These are phyloP conservation scores for Gavialis gangeticus DNA, from an alignment of 2,113 vertebrate species.

Conservation along the genomic window DNA sequence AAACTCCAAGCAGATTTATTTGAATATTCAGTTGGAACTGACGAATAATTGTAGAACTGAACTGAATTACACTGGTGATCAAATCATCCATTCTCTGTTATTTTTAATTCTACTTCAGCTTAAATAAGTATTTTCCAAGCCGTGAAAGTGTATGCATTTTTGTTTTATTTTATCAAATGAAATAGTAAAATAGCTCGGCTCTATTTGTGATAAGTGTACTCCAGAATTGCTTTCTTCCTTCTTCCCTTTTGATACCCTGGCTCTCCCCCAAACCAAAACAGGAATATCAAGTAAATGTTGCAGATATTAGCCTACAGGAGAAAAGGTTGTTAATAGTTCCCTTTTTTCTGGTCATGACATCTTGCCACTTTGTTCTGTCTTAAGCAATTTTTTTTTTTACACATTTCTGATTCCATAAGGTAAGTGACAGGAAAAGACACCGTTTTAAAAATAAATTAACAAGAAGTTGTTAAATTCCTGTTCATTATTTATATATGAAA, in stretches of 20 bases:
- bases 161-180: background rate
- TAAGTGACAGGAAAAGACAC: accelerated
- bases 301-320: background rate
- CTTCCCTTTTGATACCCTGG: background rate
- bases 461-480: no score
- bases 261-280: background rate
- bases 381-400: background rate
- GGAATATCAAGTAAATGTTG: background rate
- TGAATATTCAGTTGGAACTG: background rate
- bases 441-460: no score
- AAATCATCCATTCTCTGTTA: constrained; percentile 48
- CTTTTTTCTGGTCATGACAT: accelerated
- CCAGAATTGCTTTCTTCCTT: background rate
- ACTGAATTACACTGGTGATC: background rate
- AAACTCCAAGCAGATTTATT: background rate
- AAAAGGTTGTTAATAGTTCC: background rate
- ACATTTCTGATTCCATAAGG: background rate
- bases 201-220: constrained; percentile 18
- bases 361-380: background rate
- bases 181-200: constrained; percentile 31
- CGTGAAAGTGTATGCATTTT: background rate
- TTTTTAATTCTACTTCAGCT: constrained; percentile 57
- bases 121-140: constrained; percentile 45
- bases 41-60: background rate
- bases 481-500: accelerated